phyloP scores from a whole-genome alignment of 1,140 invertebrate genomes.

The Plectrocnemia conspersa region DNA sequence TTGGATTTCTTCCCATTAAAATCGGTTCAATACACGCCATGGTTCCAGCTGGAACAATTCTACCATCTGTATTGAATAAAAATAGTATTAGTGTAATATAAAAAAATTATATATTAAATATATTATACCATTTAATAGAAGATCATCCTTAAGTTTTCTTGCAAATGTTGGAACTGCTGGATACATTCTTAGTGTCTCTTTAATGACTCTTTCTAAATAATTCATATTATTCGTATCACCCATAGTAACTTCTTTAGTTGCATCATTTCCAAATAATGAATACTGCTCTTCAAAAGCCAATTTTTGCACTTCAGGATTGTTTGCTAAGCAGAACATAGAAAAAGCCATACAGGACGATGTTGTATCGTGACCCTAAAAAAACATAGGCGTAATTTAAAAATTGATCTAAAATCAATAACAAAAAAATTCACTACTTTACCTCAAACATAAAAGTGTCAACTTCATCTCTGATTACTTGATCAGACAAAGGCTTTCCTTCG shows the following conservation, averaged over 20 bases:
- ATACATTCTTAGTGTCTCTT: constrained; percentile 62
- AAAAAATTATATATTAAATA: no score
- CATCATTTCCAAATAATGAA: constrained; percentile 54
- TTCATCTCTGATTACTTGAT: constrained; percentile 66
- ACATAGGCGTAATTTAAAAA: no score
- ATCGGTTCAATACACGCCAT: constrained; percentile 46
- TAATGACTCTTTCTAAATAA: constrained; percentile 69
- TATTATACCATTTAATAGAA: constrained; percentile 57
- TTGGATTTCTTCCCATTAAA: constrained; percentile 56
- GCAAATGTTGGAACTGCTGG: constrained; percentile 69
- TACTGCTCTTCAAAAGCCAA: constrained; percentile 55
- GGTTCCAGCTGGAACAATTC: constrained; percentile 50
- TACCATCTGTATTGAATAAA: constrained; percentile 35
- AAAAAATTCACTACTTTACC: constrained; percentile 43
- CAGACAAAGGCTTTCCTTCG: constrained; percentile 55
- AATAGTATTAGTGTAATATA: background rate
- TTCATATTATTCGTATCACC: constrained; percentile 63
- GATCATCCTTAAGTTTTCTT: constrained; percentile 56
- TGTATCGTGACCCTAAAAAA: constrained; percentile 72
- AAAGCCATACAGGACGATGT: constrained; percentile 64
- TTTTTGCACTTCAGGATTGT: constrained; percentile 57
- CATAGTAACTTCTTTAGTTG: constrained; percentile 51
- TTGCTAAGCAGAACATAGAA: constrained; percentile 62
- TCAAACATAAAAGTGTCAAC: constrained; percentile 77
- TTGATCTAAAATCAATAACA: background rate